A percentile compares a stretch with the other conserved stretches of the same genome.
phyloP scores from a whole-genome alignment of 2,888 invertebrate genomes.

The Nysson spinosus region DNA sequence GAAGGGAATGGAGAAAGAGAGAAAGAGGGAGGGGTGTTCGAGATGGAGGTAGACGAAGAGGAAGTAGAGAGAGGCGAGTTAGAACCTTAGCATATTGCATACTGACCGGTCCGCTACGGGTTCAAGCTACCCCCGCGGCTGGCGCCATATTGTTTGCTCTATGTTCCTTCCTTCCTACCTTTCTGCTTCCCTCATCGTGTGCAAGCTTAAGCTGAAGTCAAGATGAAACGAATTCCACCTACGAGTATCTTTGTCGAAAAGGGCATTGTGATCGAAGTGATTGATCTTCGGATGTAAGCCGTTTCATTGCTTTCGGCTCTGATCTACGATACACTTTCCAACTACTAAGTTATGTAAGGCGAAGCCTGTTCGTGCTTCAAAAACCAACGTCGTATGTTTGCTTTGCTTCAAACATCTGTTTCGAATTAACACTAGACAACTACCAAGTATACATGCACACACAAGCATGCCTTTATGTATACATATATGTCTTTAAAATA shows the following conservation, averaged over 20 bases:
- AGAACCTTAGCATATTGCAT: conserved; percentile 76
- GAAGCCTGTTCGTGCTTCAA: too few relatives aligned
- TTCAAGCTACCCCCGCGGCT: conserved; percentile 60
- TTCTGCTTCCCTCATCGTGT: conserved; percentile 49
- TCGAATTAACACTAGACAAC: too few relatives aligned
- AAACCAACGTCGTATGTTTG: too few relatives aligned
- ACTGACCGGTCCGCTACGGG: conserved; percentile 73
- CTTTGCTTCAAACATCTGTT: too few relatives aligned
- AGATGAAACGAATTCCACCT: conserved; percentile 70
- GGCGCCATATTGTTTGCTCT: conserved; percentile 75
- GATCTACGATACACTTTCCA: background rate
- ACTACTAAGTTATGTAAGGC: too few relatives aligned
- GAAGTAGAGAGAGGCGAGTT: conserved; percentile 31
- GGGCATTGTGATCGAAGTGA: conserved; percentile 37
- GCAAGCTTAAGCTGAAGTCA: conserved; percentile 44
- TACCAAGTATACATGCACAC: too few relatives aligned
- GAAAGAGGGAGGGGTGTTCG: conserved; percentile 46
- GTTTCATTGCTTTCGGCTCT: background rate
- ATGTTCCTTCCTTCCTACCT: conserved; percentile 67
- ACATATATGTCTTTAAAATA: too few relatives aligned
- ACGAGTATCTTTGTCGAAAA: conserved; percentile 43
- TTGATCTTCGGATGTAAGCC: conserved; percentile 16
- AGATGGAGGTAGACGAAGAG: conserved; percentile 42
- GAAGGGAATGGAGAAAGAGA: conserved; percentile 51
- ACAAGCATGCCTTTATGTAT: too few relatives aligned